Conservation (phyloP, 1,140 invertebrate genomes). For the Ephestia elutella region DNA sequence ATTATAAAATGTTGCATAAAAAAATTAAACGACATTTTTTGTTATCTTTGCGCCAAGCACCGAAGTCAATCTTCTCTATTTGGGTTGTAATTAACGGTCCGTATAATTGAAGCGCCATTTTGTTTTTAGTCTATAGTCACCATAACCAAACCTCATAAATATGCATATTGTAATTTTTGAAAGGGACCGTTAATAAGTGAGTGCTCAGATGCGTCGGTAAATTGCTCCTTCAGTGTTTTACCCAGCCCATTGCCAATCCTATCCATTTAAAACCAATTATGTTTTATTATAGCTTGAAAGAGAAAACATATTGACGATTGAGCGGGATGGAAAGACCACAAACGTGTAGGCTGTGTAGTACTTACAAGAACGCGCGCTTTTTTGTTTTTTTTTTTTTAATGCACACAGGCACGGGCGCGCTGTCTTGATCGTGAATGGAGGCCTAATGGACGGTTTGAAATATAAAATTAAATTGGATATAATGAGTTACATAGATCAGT, state of each 20-base stretch:
- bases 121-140: conserved; percentile 28
- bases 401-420: conserved; percentile 40
- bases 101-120: conserved; percentile 23
- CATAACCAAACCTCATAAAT: conserved; percentile 42
- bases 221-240: conserved; percentile 60
- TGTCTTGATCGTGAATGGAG: conserved; percentile 55
- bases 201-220: conserved; percentile 44
- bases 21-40: too few relatives aligned
- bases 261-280: conserved; percentile 74
- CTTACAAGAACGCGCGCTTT: conserved; percentile 22
- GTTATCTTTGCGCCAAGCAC: too few relatives aligned
- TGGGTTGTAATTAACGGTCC: conserved; percentile 7
- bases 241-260: conserved; percentile 66
- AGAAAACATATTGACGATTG: conserved; percentile 30
- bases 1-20: too few relatives aligned
- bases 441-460: conserved; percentile 59
- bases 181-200: conserved; percentile 18
- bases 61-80: background rate
- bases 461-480: conserved; percentile 63
- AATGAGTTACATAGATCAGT: conserved; percentile 55
- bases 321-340: conserved; percentile 41
- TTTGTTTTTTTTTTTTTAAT: conserved; percentile 31
- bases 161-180: conserved; percentile 58
- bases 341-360: conserved; percentile 27
- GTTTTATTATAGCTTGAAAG: conserved; percentile 67